phyloP scores from a whole-genome alignment of 2,113 vertebrate species.

The Nesoenas mayeri region DNA sequence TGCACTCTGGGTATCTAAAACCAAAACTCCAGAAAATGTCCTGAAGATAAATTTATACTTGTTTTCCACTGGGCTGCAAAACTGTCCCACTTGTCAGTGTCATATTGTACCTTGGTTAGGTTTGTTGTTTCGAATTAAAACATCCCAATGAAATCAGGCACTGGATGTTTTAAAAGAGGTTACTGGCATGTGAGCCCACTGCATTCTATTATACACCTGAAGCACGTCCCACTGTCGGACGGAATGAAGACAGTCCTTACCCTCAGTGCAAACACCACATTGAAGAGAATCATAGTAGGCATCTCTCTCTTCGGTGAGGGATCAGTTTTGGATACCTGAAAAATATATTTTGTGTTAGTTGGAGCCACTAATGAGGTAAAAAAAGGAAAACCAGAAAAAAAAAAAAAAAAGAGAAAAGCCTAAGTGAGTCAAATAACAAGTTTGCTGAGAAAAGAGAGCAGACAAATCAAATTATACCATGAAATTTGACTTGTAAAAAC shows the following conservation, averaged over 20 bases:
- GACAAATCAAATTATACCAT: not conserved
- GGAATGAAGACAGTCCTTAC: conserved; percentile 74
- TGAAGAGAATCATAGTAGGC: conserved; percentile 98
- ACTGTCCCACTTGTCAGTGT: not conserved
- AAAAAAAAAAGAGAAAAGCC: not conserved
- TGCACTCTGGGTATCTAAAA: not conserved
- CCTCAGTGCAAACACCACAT: conserved; percentile 95
- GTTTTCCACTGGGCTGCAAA: not conserved
- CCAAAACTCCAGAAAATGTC: not conserved
- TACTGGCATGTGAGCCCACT: not conserved
- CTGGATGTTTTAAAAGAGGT: not conserved
- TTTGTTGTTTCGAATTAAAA: not conserved
- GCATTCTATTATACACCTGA: not conserved
- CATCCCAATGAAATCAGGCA: not conserved
- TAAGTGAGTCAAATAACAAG: not conserved
- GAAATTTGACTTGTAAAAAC: not conserved
- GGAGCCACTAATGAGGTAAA: not conserved
- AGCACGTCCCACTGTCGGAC: not conserved
- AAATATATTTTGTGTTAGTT: not conserved
- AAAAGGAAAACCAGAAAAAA: not conserved
- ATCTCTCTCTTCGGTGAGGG: conserved; percentile 97
- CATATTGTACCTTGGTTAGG: not conserved
- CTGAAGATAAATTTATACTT: not conserved
- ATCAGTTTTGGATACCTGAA: conserved; percentile 93
- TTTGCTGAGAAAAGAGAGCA: not conserved